Base-by-base conservation (phyloP, 2,797 vertebrate species). In the Nannoperca australis region DNA sequence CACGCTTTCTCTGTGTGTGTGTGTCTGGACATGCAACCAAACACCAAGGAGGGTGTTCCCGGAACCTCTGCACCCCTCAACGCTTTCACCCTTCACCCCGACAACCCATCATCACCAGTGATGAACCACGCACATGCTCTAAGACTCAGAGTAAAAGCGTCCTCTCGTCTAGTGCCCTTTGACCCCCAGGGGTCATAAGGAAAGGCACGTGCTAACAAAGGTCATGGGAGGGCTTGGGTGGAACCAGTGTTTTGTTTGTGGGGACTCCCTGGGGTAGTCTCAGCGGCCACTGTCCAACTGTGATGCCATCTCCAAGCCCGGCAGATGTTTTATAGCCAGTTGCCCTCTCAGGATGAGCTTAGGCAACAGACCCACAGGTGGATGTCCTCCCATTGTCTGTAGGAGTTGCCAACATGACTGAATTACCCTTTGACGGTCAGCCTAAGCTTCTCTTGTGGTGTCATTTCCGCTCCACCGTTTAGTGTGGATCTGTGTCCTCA, bases 191-290 rank as follows among this genome's bases (percentile, higher is more conserved):
- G 90, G 92, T 92, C 88, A 59, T 30, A 34, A 81, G 79, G 50
- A 89, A 63, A 91, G 81, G 69, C 85, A 85, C 83, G 85, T 81
- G 91, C 89, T 93, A 70, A 79, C 84, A 90, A 81, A 87, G 90
- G 90, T 90, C 86, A 79, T 66, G 77, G 76, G 88, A 91, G 90
- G 85, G 58, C 55, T 67, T 64, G 85, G 82, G 59, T 79, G 78
- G 76, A 66, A 82, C 84, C 68, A 27, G 38, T 76, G 78, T 88
- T 89, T 88, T 54, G 81, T 83, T 89, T 86, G 38, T 30, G 64
- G 71, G 61, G 76, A 73, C 55, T 83, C 83, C 73, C 74, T 24
- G 12, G 70, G 84, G 86, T 75, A 82, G 73, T 82, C 54, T 85
- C 62, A 61, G 70, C 4, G 49, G 55, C 83, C 67, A 60, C 76